phyloP scores from a whole-genome alignment of 2,113 vertebrate genomes.

The Malurus elegans region DNA sequence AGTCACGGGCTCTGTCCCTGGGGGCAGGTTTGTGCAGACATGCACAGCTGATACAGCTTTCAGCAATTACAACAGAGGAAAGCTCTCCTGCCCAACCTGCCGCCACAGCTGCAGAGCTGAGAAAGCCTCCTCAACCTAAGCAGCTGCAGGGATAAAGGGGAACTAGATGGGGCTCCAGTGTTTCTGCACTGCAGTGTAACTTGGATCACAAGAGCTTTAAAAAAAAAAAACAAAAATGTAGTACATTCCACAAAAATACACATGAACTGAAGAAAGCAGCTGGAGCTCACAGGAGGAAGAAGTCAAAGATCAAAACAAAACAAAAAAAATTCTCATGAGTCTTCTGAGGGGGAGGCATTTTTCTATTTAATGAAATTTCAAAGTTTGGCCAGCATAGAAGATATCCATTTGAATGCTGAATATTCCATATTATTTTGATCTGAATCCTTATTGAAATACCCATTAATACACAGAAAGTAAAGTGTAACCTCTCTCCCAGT shows the following conservation, averaged over 20 bases:
- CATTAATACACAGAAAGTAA: background rate
- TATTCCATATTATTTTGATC: background rate
- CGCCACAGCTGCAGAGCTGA: conserved; percentile 29
- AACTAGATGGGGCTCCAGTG: background rate
- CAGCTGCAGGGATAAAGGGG: conserved; percentile 12
- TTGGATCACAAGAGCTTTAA: background rate
- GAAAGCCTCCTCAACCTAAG: background rate
- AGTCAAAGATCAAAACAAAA: conserved; percentile 1
- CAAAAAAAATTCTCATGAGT: background rate
- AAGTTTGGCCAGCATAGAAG: background rate
- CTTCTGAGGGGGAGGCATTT: background rate
- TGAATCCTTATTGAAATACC: background rate
- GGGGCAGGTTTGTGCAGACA: background rate
- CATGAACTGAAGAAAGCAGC: conserved; percentile 12
- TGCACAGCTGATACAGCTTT: background rate
- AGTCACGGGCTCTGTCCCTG: background rate
- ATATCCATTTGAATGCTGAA: background rate
- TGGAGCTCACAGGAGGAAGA: conserved; percentile 16
- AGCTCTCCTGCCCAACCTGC: background rate
- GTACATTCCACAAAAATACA: background rate
- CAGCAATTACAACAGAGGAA: background rate
- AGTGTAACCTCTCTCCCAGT: background rate
- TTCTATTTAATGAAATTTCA: background rate
- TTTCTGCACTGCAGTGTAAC: background rate
- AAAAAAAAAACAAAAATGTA: background rate